Base-by-base conservation (phyloP, 2,888 invertebrate species). In the Cataglyphis rosenhaueri region DNA sequence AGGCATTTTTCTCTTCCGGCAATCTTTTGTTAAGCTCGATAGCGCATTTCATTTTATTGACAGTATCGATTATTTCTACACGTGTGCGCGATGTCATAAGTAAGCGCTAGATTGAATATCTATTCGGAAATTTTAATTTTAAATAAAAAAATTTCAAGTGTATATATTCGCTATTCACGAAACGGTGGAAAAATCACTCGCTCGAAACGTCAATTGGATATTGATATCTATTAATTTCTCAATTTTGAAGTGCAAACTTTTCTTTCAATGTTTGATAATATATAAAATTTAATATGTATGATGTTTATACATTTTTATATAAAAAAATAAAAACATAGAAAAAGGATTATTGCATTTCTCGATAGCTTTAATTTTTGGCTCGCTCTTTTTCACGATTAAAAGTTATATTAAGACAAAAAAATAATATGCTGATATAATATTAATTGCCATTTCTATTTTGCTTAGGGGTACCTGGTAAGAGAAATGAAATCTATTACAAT, bases 401-500 rank as follows among this genome's bases (percentile, higher is more conserved):
- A 38, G 9, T 48, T 65, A 25, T 66, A 1, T 55, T 35, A 55
- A 70, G 4, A 12, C 12, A 59, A 59, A 8, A 41, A 41, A 25
- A 12, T 25, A n/a, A 57, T 57, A 21, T 18, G 10, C 1, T 35
- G 10, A 32, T 61, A 9, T 65, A 41, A 57, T 44, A 25, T 61
- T 32, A 61, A 57, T 73, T n/a, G 0, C 29, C 29, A 8, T 6
- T 35, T 35, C 35, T 12, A 10, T 78, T 3, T 44, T 4, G 15
- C 15, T 44, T 95, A 98, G 98, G 98, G 94, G 98, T 98, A 94
- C 98, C 98, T 88, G 98, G 98, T 89, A 98, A 98, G 95, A 97
- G 98, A 94, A 98, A 98, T 95, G 97, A 97, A 95, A 98, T 98
- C 95, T 98, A 97, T 95, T 99, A 98, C 96, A 98, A 98, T 94